phyloP scores from a whole-genome alignment of 2,113 vertebrate genomes.

The Alces alces region DNA sequence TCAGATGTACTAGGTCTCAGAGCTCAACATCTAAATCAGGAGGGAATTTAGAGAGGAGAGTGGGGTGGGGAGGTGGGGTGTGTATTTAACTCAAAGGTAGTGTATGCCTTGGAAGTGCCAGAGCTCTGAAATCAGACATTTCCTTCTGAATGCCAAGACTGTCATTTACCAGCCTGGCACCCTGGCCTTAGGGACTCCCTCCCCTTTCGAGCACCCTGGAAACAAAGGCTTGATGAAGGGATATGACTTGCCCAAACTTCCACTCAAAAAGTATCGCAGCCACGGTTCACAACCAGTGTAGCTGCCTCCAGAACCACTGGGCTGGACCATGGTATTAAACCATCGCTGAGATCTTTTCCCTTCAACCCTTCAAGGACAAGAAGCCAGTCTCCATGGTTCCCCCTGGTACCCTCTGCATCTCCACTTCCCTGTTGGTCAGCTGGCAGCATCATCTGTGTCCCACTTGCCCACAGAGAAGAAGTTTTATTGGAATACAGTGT shows the following conservation, averaged over 20 bases:
- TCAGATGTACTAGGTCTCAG: background rate
- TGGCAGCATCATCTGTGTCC: background rate
- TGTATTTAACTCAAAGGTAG: background rate
- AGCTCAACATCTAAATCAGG: rapidly evolving
- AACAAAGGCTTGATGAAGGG: background rate
- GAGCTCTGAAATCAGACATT: background rate
- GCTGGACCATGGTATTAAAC: background rate
- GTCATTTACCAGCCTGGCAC: background rate
- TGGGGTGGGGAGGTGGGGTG: rapidly evolving
- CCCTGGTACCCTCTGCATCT: background rate
- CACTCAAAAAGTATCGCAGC: background rate
- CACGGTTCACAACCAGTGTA: background rate
- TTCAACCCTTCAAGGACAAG: background rate
- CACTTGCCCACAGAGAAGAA: background rate
- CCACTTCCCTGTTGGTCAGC: background rate
- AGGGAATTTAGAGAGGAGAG: background rate
- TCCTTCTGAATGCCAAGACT: background rate
- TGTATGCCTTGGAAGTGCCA: background rate
- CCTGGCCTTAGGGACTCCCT: background rate
- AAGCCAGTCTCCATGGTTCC: too few species aligned
- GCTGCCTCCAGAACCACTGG: background rate
- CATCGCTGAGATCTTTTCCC: background rate
- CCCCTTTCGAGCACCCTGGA: background rate
- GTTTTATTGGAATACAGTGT: background rate
- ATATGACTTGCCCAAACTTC: background rate